These are phyloP conservation scores for Leiothrix lutea DNA, from an alignment of 2,113 vertebrate species.

Conservation along the genomic window DNA sequence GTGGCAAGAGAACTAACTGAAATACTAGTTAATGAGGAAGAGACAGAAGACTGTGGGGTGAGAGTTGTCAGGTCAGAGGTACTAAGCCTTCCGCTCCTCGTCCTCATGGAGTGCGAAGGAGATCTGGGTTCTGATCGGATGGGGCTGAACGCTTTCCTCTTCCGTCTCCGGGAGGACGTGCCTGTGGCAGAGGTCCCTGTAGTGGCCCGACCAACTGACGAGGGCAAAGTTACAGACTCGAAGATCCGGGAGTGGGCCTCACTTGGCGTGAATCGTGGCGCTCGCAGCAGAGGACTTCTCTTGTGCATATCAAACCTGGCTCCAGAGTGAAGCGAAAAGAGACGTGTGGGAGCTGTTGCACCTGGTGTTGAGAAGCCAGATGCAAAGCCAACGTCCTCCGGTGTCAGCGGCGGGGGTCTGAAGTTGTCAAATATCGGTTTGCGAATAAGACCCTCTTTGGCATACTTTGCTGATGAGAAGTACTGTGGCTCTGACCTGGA, in stretches of 20 bases:
- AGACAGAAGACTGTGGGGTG: constrained; percentile 73
- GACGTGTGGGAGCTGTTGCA: constrained; percentile 75
- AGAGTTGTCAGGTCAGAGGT: constrained; percentile 79
- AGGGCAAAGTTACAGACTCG: constrained; percentile 89
- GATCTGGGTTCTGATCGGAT: constrained; percentile 86
- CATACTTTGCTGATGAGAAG: constrained; percentile 98
- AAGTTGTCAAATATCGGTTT: constrained; percentile 99
- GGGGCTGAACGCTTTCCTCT: constrained; percentile 77
- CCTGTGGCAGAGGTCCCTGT: constrained; percentile 76
- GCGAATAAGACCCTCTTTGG: constrained; percentile 98
- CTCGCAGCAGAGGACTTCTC: constrained; percentile 89
- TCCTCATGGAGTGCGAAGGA: constrained; percentile 96
- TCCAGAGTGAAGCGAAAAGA: constrained; percentile 87
- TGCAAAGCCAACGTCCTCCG: constrained; percentile 90
- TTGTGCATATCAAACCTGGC: constrained; percentile 88
- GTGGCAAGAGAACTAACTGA: constrained; percentile 87
- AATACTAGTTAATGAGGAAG: constrained; percentile 85
- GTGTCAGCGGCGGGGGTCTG: constrained; percentile 92
- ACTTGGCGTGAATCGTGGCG: constrained; percentile 92
- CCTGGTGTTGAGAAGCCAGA: constrained; percentile 77
- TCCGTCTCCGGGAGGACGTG: constrained; percentile 77
- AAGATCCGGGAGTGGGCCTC: constrained; percentile 97
- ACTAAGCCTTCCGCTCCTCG: constrained; percentile 89
- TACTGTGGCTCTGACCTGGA: constrained; percentile 89
- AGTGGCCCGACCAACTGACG: constrained; percentile 77